Base-by-base conservation (phyloP, 2,113 vertebrate species). In the Poeciliopsis occidentalis region DNA sequence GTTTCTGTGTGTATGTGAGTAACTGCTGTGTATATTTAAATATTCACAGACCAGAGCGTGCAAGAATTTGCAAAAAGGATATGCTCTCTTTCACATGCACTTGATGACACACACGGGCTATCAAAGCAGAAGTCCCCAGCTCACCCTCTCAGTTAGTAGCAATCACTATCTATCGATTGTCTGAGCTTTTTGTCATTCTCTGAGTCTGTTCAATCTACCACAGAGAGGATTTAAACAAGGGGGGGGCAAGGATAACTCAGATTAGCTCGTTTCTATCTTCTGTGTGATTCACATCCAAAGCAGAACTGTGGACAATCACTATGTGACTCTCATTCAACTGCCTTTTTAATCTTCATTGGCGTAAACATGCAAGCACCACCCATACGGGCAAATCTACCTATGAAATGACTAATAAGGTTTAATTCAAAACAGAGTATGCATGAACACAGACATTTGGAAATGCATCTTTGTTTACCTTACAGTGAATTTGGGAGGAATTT, bases 221-320 rank as follows among this genome's bases (percentile, higher is more conserved):
- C 12, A 1, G 65, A 54, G 31, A 87, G 71, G 76, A 83, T 85
- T 84, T 80, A 79, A 82, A 77, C 41, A 57, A 61, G 44, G 54
- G 74, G n/a, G 54, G 76, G 77, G 82, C 70, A 84, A 77, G 85
- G 83, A 83, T 86, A 82, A 77, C 81, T 89, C 80, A 75, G 81
- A 70, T 87, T 82, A 87, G 79, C 78, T 85, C 47, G 5, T 83
- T 70, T 85, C 71, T 83, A 84, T 86, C 89, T 78, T 37, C 77
- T 70, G 78, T 90, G 81, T 89, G 88, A 91, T 92, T 85, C 79
- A 82, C 80, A 82, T 89, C 88, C 89, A 91, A 75, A 85, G 80
- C 67, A 47, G 72, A 79, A 77, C 80, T 83, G 54, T 84, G 79
- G 79, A 88, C 82, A 87, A 85, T 86, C 86, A 82, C 79, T 70